Evolutionary conservation across 2,888 invertebrate species (phyloP).

Genomic region (Harpalus rubripes): DNA sequence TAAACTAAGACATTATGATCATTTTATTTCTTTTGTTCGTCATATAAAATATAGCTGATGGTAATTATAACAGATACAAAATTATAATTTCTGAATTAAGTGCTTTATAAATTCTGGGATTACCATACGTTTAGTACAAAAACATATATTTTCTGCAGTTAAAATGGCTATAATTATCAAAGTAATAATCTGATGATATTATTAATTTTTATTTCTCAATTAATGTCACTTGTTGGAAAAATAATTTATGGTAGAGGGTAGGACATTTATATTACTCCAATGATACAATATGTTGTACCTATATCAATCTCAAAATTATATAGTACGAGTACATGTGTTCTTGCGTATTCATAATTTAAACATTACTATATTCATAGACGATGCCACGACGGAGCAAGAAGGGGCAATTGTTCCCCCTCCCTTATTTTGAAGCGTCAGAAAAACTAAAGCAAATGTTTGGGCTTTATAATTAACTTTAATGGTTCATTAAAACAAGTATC

Average conservation of each 20-base stretch:
- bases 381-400: too few species aligned
- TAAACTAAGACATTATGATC: conserved; percentile 8
- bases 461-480: too few species aligned
- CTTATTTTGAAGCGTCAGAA: too few species aligned
- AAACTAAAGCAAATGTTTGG: too few species aligned
- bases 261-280: not conserved
- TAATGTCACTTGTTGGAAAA: conserved; percentile 26
- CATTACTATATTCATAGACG: too few species aligned
- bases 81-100: conserved; percentile 25
- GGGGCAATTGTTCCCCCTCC: too few species aligned
- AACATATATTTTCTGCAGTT: conserved; percentile 10
- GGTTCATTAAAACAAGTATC: too few species aligned
- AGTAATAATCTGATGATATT: conserved; percentile 32
- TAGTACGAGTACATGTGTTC: too few species aligned
- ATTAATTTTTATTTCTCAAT: conserved; percentile 23
- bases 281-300: not conserved
- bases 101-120: conserved; percentile 44
- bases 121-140: conserved; percentile 19
- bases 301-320: not conserved
- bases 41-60: not conserved
- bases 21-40: conserved; percentile 19
- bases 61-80: conserved; percentile 9
- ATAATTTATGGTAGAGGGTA: not conserved
- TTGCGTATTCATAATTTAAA: too few species aligned
- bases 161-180: not conserved